Evolutionary conservation across 92 coral and sea anemone genomes (phyloP).

Genomic region (Zoanthus solanderi): DNA sequence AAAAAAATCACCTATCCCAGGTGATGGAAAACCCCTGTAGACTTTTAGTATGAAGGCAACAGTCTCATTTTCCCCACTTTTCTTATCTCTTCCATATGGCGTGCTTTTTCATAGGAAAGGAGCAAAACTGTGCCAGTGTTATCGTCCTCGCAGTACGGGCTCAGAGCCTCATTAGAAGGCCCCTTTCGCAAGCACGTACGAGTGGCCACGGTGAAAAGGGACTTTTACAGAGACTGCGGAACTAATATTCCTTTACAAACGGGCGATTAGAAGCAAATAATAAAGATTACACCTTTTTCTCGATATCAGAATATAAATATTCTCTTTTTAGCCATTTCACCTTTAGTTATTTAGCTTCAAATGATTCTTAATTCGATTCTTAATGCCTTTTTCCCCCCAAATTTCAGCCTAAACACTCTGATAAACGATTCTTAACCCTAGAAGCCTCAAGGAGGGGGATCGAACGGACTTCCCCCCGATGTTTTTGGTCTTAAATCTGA

Average conservation of each 20-base stretch:
- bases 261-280: background rate
- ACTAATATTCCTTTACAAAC: conserved; percentile 76
- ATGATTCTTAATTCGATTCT: too few species aligned
- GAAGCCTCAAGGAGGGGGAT: too few species aligned
- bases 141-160: conserved; percentile 92
- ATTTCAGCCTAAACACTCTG: too few species aligned
- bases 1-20: too few species aligned
- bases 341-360: too few species aligned
- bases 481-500: too few species aligned
- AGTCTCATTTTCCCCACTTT: too few species aligned
- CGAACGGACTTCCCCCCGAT: too few species aligned
- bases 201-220: conserved; percentile 93
- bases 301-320: background rate
- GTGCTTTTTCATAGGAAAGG: conserved; percentile 65
- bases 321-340: background rate
- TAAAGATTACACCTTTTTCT: background rate
- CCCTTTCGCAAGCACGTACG: conserved; percentile 92
- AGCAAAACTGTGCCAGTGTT: conserved; percentile 90
- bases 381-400: too few species aligned
- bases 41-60: too few species aligned
- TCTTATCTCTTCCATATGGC: background rate
- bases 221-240: conserved; percentile 95
- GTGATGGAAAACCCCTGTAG: too few species aligned
- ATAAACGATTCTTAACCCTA: too few species aligned
- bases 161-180: conserved; percentile 84